Percentiles rank a stretch among this genome's conserved stretches.
Conservation (phyloP, 2,888 invertebrate genomes). For the Carpatolechia fugitivella region DNA sequence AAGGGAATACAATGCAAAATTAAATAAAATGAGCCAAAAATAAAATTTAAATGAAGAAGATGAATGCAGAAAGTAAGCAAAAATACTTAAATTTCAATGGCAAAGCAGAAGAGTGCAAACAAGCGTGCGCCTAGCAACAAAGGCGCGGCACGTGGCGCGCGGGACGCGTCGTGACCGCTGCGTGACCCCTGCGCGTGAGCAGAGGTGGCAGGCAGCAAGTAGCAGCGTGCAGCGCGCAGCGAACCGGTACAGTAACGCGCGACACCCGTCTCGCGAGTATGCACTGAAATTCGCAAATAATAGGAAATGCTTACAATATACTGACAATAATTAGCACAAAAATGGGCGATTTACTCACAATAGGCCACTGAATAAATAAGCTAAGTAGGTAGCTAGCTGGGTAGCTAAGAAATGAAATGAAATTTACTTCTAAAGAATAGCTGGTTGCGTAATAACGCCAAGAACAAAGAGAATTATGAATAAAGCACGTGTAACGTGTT, state of each 20-base stretch:
- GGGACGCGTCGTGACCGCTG: neutral
- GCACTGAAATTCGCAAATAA: too few relatives aligned
- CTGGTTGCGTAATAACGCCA: too few relatives aligned
- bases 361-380: too few relatives aligned
- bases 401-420: too few relatives aligned
- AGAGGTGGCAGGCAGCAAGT: neutral
- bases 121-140: neutral
- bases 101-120: neutral
- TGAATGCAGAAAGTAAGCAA: neutral
- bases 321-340: too few relatives aligned
- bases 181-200: neutral
- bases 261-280: neutral
- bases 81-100: neutral
- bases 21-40: neutral
- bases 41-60: neutral
- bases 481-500: too few relatives aligned
- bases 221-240: neutral
- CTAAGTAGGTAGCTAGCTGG: too few relatives aligned
- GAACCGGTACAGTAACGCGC: too few relatives aligned
- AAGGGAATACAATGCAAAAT: neutral
- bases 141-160: neutral
- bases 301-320: too few relatives aligned
- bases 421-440: too few relatives aligned
- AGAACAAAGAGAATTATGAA: too few relatives aligned
- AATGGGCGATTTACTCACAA: too few relatives aligned